Percentiles rank a stretch among this genome's conserved stretches.
Conservation (phyloP, 2,888 invertebrate species). For the Trichacis sp. region DNA sequence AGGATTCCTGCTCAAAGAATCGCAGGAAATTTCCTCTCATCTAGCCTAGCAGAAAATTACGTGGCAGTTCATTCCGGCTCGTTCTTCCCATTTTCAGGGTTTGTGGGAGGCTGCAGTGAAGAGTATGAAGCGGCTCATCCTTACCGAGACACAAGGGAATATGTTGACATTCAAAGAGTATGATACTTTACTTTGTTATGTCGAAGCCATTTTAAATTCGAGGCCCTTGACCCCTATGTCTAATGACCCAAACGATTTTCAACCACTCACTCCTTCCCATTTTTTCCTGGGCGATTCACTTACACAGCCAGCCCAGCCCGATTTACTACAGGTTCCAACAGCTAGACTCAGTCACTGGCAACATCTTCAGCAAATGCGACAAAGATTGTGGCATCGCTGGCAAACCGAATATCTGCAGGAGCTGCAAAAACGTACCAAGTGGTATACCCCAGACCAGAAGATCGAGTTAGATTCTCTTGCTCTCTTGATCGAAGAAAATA, state of each 20-base stretch:
- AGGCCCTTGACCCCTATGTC: conserved; percentile 19
- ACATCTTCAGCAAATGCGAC: conserved; percentile 11
- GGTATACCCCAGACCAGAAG: not conserved
- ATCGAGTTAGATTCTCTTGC: conserved; percentile 11
- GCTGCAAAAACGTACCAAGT: conserved; percentile 10
- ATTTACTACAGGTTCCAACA: not conserved
- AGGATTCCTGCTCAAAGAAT: not conserved
- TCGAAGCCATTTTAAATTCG: conserved; percentile 29
- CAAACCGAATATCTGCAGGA: conserved; percentile 17
- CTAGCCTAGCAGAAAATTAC: conserved; percentile 6
- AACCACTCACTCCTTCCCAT: conserved; percentile 15
- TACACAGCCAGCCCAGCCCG: too few relatives aligned
- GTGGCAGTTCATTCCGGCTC: conserved; percentile 25
- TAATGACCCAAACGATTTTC: conserved; percentile 15
- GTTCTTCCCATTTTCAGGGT: conserved; percentile 22
- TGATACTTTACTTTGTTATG: conserved; percentile 2
- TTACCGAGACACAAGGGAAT: not conserved
- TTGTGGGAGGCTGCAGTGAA: conserved; percentile 12
- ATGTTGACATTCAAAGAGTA: conserved; percentile 6
- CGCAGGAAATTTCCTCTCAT: not conserved
- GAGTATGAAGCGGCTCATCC: not conserved
- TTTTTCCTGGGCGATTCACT: conserved; percentile 17
- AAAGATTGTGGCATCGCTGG: conserved; percentile 18
- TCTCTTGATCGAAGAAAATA: conserved; percentile 9
- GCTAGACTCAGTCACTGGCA: conserved; percentile 4